Percentiles rank a stretch among this genome's conserved stretches.
These are phyloP conservation scores for Okapia johnstoni DNA, from an alignment of 2,113 vertebrate species.

Conservation along the genomic window DNA sequence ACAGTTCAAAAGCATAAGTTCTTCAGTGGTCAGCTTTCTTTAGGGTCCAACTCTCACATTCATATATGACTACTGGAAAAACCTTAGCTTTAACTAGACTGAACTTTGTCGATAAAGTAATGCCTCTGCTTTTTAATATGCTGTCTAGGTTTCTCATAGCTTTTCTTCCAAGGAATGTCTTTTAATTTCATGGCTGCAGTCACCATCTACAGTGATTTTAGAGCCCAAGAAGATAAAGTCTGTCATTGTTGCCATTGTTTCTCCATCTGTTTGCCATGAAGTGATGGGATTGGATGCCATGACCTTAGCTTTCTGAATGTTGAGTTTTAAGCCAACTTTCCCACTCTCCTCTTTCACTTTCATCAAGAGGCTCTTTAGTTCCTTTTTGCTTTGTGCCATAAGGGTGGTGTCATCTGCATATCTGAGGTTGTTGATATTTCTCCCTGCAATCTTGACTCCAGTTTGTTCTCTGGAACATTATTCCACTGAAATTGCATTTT, in stretches of 20 bases:
- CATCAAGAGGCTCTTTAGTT: background rate
- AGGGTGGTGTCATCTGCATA: background rate
- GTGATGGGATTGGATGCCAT: background rate
- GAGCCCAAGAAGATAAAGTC: background rate
- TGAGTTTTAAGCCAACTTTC: background rate
- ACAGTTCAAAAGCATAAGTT: background rate
- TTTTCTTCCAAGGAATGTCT: background rate
- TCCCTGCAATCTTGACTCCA: background rate
- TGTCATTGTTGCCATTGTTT: background rate
- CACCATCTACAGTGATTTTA: background rate
- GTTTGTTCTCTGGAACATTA: background rate
- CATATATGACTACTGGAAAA: background rate
- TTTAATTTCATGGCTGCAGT: background rate
- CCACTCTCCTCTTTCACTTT: background rate
- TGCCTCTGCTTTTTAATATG: background rate
- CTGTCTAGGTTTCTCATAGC: background rate
- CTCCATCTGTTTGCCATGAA: background rate
- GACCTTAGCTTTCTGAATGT: background rate
- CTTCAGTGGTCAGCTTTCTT: background rate
- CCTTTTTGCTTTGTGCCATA: background rate
- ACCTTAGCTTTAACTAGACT: background rate
- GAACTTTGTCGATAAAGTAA: background rate
- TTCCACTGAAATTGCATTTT: constrained; percentile 15
- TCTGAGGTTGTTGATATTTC: background rate
- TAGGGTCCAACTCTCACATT: background rate